Conservation (phyloP, 2,888 invertebrate species). For the Drosophila pegasa region DNA sequence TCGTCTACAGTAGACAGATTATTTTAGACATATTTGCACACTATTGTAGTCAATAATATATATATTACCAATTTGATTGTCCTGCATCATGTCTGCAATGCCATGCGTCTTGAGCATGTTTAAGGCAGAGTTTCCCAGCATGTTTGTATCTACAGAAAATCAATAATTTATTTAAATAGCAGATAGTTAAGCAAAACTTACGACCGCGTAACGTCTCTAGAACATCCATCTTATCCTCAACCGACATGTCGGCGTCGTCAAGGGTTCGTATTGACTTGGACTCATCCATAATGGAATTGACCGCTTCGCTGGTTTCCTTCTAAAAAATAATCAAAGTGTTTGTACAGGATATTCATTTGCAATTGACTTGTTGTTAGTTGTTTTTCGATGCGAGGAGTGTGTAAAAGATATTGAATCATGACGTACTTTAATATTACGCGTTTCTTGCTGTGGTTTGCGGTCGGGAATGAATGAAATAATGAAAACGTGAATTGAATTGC, state of each 20-base stretch:
- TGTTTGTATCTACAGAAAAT: slow-evolving; percentile 67
- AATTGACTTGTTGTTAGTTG: neutral
- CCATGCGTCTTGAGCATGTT: slow-evolving; percentile 93
- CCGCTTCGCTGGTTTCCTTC: slow-evolving; percentile 84
- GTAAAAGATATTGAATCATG: slow-evolving; percentile 6
- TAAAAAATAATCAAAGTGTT: slow-evolving; percentile 48
- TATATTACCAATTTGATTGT: slow-evolving; percentile 85
- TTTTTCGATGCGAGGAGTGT: neutral
- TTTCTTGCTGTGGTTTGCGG: slow-evolving; percentile 39
- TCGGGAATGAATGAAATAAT: slow-evolving; percentile 10
- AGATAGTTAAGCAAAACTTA: slow-evolving; percentile 25
- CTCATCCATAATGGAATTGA: slow-evolving; percentile 83
- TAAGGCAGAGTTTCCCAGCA: slow-evolving; percentile 83
- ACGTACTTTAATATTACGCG: slow-evolving; percentile 58
- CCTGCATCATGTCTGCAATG: slow-evolving; percentile 91
- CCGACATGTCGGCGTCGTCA: slow-evolving; percentile 69
- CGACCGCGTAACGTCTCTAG: slow-evolving; percentile 66
- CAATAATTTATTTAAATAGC: neutral
- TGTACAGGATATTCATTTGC: neutral
- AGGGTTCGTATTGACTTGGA: slow-evolving; percentile 36
- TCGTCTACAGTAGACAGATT: slow-evolving; percentile 85
- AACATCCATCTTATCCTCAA: slow-evolving; percentile 74
- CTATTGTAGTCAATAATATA: neutral
- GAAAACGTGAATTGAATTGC: slow-evolving; percentile 6
- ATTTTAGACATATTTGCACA: neutral